Conservation (phyloP, 2,113 vertebrate genomes). For the Catharus fuscescens region DNA sequence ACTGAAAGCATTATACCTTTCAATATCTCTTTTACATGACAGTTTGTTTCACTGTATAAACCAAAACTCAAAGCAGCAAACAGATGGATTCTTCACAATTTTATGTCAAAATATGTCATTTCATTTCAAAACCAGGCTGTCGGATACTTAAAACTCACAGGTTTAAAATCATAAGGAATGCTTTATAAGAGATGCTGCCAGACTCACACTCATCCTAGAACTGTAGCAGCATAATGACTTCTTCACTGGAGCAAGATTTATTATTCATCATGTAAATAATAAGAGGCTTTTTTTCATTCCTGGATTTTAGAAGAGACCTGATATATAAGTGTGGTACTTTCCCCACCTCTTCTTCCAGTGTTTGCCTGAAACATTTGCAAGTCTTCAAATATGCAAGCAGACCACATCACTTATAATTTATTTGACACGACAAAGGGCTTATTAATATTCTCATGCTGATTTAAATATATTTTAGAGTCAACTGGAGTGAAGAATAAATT, state of each 20-base stretch:
- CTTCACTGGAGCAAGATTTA: background rate
- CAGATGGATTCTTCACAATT: constrained; percentile 19
- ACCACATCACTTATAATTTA: background rate
- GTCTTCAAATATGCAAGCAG: background rate
- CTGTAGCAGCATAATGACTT: background rate
- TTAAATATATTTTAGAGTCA: background rate
- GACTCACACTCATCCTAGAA: background rate
- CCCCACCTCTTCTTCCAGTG: background rate
- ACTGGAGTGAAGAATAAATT: background rate
- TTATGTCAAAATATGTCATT: constrained; percentile 52
- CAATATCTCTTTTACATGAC: constrained; percentile 29
- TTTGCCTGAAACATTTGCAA: background rate
- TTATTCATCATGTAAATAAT: background rate
- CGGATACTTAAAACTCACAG: constrained; percentile 7
- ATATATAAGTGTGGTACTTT: background rate
- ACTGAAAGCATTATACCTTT: constrained; percentile 13
- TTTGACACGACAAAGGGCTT: background rate
- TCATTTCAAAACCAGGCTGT: constrained; percentile 28
- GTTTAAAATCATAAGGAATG: background rate
- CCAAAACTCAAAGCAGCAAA: constrained; percentile 27
- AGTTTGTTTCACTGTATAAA: constrained; percentile 34
- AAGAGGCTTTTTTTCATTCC: background rate
- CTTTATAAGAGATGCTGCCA: background rate
- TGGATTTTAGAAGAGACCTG: background rate
- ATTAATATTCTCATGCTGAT: background rate